Evolutionary conservation across 2,797 vertebrate species (phyloP).

Genomic region (Gallirallus australis): DNA sequence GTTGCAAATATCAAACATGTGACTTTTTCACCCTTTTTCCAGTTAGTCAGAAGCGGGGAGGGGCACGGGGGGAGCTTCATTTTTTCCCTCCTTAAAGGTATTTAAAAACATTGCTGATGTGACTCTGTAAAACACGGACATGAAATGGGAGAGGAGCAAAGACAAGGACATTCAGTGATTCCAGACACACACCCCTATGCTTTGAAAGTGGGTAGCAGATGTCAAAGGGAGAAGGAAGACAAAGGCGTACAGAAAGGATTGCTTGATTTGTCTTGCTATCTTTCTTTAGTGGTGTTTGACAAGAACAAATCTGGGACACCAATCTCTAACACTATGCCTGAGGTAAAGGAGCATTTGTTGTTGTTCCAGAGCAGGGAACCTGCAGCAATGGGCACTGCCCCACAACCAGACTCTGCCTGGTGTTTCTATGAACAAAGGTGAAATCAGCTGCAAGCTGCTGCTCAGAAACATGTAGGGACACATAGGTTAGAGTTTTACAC

Average conservation of each 20-base stretch:
- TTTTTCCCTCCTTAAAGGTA: not conserved
- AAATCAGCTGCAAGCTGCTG: not conserved
- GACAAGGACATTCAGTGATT: not conserved
- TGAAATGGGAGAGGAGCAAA: not conserved
- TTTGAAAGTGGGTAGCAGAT: not conserved
- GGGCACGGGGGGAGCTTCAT: not conserved
- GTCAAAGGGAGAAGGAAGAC: not conserved
- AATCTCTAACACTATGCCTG: not conserved
- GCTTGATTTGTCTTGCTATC: not conserved
- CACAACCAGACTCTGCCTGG: not conserved
- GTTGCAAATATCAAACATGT: not conserved
- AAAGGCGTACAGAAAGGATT: not conserved
- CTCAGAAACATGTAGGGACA: not conserved
- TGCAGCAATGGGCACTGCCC: accelerated
- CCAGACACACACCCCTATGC: accelerated
- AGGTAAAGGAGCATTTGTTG: not conserved
- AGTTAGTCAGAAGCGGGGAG: not conserved
- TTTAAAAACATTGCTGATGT: not conserved
- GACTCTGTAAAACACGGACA: not conserved
- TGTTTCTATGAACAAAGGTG: not conserved
- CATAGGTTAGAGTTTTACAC: not conserved
- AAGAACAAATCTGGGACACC: not conserved
- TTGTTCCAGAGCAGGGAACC: not conserved
- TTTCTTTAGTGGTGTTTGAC: not conserved
- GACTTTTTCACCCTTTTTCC: not conserved